These are phyloP conservation scores for Lithosia quadra DNA, from an alignment of 2,888 invertebrate species.

Conservation along the genomic window DNA sequence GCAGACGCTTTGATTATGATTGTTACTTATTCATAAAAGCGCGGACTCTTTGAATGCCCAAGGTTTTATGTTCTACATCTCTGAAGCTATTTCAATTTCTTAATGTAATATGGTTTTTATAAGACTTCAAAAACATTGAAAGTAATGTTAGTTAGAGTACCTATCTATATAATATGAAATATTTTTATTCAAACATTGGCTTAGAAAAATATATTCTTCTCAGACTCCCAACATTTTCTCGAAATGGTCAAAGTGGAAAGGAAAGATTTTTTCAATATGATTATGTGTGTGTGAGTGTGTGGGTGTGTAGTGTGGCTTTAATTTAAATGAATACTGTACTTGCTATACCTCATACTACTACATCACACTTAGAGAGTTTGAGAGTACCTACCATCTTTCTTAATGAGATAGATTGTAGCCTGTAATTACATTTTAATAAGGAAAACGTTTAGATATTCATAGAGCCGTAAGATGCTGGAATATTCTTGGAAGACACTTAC, in stretches of 20 bases:
- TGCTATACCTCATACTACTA: background rate
- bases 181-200: too few species aligned
- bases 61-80: background rate
- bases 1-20: background rate
- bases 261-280: too few species aligned
- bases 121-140: background rate
- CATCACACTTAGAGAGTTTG: background rate
- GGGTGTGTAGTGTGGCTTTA: too few species aligned
- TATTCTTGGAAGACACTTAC: conserved; percentile 10
- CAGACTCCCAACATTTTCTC: too few species aligned
- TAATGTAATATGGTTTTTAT: background rate
- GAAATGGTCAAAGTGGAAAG: too few species aligned
- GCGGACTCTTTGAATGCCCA: background rate
- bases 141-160: too few species aligned
- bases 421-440: conserved; percentile 30
- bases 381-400: background rate
- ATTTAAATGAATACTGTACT: too few species aligned
- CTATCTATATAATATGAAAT: too few species aligned
- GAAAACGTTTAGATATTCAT: conserved; percentile 14
- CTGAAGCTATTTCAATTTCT: background rate
- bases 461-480: conserved; percentile 12
- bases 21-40: conserved; percentile 5
- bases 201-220: too few species aligned
- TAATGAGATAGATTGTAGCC: conserved; percentile 11
- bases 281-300: too few species aligned